phyloP scores from a whole-genome alignment of 2,888 invertebrate genomes.

The Agapostemon virescens region DNA sequence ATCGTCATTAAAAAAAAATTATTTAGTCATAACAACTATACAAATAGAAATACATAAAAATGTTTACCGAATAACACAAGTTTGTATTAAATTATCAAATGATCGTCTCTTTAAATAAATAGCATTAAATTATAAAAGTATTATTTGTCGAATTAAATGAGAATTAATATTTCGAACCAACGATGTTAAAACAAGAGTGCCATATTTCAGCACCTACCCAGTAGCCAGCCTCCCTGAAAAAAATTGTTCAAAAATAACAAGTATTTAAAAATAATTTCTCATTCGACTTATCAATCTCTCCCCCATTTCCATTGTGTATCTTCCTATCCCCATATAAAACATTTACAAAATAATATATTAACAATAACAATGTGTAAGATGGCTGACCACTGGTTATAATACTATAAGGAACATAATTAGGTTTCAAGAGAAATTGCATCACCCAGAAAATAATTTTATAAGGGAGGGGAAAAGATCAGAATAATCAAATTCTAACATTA shows the following conservation, averaged over 20 bases:
- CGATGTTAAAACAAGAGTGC: conserved; percentile 1
- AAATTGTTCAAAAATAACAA: not conserved
- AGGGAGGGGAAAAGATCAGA: conserved; percentile 26
- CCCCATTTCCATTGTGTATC: not conserved
- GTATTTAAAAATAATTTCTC: not conserved
- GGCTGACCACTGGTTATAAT: not conserved
- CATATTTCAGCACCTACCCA: not conserved
- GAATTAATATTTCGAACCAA: not conserved
- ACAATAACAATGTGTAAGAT: not conserved
- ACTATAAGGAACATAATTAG: conserved; percentile 6
- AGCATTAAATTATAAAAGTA: not conserved
- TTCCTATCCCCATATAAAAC: not conserved
- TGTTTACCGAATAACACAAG: not conserved
- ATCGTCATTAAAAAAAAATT: not conserved
- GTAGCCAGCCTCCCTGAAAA: not conserved
- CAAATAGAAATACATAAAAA: not conserved
- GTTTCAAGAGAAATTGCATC: conserved; percentile 11
- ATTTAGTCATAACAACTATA: not conserved
- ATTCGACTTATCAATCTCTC: not conserved
- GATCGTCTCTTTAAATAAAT: conserved; percentile 30
- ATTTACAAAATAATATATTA: not conserved
- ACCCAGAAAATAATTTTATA: conserved; percentile 30
- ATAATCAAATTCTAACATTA: conserved; percentile 34
- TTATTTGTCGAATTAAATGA: not conserved
- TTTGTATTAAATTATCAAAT: conserved; percentile 14